phyloP scores from a whole-genome alignment of 1,140 invertebrate species.

The Drosophila busckii region DNA sequence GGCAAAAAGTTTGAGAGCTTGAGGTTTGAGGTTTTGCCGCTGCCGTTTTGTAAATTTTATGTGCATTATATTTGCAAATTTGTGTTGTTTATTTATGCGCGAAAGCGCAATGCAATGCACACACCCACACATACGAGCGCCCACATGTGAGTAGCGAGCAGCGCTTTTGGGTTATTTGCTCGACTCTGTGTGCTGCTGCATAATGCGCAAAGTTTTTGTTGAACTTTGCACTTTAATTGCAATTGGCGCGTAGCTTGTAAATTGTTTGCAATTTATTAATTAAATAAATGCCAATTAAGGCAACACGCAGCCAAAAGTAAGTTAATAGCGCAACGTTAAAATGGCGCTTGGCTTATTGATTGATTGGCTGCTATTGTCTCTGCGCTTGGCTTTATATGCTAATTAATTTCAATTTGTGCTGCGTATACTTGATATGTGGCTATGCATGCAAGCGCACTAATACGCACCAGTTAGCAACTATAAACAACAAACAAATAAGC shows the following conservation, averaged over 20 bases:
- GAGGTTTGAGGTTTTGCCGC: constrained; percentile 34
- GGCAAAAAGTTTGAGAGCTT: constrained; percentile 40
- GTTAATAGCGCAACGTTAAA: too few relatives aligned
- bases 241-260: constrained; percentile 43
- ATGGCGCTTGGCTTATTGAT: constrained; percentile 54
- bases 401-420: constrained; percentile 43
- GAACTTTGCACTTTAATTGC: constrained; percentile 68
- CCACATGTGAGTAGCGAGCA: constrained; percentile 1
- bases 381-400: constrained; percentile 3
- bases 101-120: constrained; percentile 39
- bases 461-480: too few relatives aligned
- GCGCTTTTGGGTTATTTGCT: constrained; percentile 26
- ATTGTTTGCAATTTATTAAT: constrained; percentile 62
- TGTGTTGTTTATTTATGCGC: constrained; percentile 72
- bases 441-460: too few relatives aligned
- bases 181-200: constrained; percentile 41
- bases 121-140: constrained; percentile 1
- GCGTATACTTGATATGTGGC: too few relatives aligned
- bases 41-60: constrained; percentile 72
- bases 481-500: too few relatives aligned
- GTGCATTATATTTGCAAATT: constrained; percentile 74
- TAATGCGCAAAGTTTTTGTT: constrained; percentile 60
- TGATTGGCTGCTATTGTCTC: constrained; percentile 17
- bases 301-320: background rate
- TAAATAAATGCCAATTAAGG: constrained; percentile 66